Evolutionary conservation across 2,888 invertebrate species (phyloP), one percentile per base, ranked within the genome.

Genomic region (Horisme vitalbata): DNA sequence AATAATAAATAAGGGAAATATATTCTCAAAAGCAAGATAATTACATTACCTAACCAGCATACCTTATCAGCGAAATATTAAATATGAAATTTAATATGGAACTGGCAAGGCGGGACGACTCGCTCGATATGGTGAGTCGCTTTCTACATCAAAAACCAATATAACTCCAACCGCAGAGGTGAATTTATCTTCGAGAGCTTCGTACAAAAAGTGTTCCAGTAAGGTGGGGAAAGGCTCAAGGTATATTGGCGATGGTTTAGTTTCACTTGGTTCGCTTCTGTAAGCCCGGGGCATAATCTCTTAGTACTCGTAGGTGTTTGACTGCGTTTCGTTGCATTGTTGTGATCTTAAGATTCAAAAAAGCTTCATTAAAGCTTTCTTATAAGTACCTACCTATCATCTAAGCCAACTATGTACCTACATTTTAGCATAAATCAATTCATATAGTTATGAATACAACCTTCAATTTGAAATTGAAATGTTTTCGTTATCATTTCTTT

Each of bases 221-320:
- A 15, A 43, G 24, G 18, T 18, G 26, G 33, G 45, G 53, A 63
- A 51, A 41, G 53, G 76, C 26, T 73, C 76, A 59, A 52, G 48
- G 45, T 67, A 63, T 32, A 46, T 15, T 76, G 77, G 72, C 36
- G 20, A 23, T 55, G 41, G 46, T 46, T 61, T 70, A 65, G 69
- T 83, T 83, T 83, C 80, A 73, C 82, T 71, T 72, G 52, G 70
- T 71, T 71, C 53, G 73, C 80, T 80, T 77, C 81, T 80, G 79
- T 74, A 55, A 57, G 81, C 84, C 79, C 54, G 55, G 50, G 79
- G 83, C 81, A 58, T 56, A 5, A 57, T 56, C 63, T 75, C 76
- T 76, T 76, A 77, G 73, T 63, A 61, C 39, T 59, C 49, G 59
- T 55, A 73, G 78, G 79, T 77, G 80, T 73, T 64, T 63, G 65